Conservation (phyloP, 2,797 vertebrate species). For the Hydrolagus colliei region DNA sequence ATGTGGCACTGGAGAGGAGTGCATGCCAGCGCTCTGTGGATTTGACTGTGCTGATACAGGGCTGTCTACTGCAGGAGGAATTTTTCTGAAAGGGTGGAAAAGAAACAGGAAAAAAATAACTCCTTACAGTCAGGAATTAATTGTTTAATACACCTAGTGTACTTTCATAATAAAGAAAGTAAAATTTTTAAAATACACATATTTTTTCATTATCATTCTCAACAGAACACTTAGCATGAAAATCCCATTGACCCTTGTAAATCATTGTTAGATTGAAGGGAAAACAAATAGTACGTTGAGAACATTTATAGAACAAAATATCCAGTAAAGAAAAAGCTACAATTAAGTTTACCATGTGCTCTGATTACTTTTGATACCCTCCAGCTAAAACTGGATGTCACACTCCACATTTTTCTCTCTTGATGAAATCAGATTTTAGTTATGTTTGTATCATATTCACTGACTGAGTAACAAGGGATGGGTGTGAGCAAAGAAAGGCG, state of each 20-base stretch:
- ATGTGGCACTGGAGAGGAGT: constrained; percentile 60
- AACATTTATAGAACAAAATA: no score
- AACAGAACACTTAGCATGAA: background rate
- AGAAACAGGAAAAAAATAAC: constrained; percentile 14
- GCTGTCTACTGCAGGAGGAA: constrained; percentile 81
- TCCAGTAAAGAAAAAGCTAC: no score
- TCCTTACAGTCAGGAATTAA: background rate
- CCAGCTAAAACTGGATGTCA: no score
- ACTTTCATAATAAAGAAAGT: constrained; percentile 6
- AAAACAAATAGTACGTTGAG: no score
- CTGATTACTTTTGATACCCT: no score
- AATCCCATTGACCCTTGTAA: background rate
- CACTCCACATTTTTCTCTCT: no score
- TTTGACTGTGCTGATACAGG: constrained; percentile 59
- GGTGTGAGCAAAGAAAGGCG: no score
- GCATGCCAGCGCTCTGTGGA: constrained; percentile 81
- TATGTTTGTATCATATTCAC: no score
- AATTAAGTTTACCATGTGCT: no score
- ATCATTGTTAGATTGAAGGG: background rate
- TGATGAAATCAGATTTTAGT: no score
- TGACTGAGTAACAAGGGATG: no score
- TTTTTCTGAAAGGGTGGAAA: constrained; percentile 68
- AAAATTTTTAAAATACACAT: background rate
- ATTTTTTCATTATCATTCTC: background rate
- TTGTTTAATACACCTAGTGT: background rate